phyloP scores from a whole-genome alignment of 2,113 vertebrate genomes.

The Dasyurus viverrinus region DNA sequence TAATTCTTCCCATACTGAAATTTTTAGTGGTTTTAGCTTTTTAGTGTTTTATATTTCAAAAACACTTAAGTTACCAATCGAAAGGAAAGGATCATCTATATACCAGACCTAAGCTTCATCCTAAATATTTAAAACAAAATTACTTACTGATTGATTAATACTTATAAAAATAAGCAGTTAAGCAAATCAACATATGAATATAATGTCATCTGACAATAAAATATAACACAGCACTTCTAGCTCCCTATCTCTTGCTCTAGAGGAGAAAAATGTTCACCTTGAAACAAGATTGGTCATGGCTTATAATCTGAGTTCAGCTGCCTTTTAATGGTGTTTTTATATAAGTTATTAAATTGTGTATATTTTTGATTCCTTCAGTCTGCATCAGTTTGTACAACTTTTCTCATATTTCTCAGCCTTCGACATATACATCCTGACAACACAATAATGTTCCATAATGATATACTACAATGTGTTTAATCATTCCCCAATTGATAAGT shows the following conservation, averaged over 20 bases:
- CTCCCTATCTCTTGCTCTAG: background rate
- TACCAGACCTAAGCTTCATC: background rate
- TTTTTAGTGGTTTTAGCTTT: background rate
- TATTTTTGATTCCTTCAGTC: background rate
- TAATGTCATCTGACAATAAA: background rate
- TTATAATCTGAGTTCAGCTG: background rate
- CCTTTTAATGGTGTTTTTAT: background rate
- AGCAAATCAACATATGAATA: background rate
- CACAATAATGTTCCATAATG: background rate
- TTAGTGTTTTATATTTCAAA: background rate
- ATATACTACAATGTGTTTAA: background rate
- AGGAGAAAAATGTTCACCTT: background rate
- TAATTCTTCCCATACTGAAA: too few species aligned
- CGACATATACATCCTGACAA: background rate
- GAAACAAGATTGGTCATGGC: background rate
- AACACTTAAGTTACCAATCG: background rate
- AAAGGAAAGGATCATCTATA: background rate
- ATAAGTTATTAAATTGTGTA: background rate
- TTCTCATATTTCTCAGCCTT: background rate
- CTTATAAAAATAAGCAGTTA: background rate
- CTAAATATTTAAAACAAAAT: background rate
- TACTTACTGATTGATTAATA: background rate
- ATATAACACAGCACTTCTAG: background rate
- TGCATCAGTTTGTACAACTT: background rate
- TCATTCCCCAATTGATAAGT: background rate